Percentiles rank a stretch among this genome's conserved stretches.
phyloP scores from a whole-genome alignment of 2,797 vertebrate genomes.

The Silurus lanzhouensis region DNA sequence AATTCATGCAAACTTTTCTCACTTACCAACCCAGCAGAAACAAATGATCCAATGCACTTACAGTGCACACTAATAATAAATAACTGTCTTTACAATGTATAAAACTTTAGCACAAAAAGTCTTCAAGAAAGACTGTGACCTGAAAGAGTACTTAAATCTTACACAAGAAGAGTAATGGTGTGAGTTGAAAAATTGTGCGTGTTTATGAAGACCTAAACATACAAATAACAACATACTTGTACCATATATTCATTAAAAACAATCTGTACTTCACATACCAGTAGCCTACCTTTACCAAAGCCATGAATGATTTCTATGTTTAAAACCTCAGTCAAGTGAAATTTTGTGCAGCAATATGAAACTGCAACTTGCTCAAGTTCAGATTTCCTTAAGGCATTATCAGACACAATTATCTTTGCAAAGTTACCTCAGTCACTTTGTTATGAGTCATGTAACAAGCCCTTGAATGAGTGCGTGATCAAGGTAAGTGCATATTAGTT shows the following conservation, averaged over 20 bases:
- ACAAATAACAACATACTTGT: background rate
- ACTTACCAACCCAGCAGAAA: slow-evolving; percentile 31
- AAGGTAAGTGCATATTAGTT: background rate
- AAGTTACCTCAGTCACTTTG: slow-evolving; percentile 1
- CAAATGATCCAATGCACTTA: slow-evolving; percentile 26
- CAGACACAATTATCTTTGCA: slow-evolving; percentile 6
- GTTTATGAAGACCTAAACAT: background rate
- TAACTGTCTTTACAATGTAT: background rate
- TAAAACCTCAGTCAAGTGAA: slow-evolving; percentile 16
- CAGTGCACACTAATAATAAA: slow-evolving; percentile 22
- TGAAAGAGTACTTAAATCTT: background rate
- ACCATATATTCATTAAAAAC: background rate
- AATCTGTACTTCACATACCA: background rate
- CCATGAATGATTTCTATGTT: slow-evolving; percentile 23
- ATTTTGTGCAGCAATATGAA: slow-evolving; percentile 29
- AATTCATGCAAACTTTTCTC: slow-evolving; percentile 3
- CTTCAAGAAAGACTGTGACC: background rate
- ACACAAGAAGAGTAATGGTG: background rate
- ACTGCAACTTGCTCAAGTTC: slow-evolving; percentile 48
- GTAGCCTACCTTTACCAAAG: background rate
- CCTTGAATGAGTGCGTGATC: background rate
- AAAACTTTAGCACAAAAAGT: slow-evolving; percentile 1
- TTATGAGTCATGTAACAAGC: background rate
- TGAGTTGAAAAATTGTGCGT: background rate
- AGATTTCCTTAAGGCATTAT: slow-evolving; percentile 39